A percentile compares a stretch with the other conserved stretches of the same genome.
Conservation (phyloP, 2,113 vertebrate genomes). For the Phrynocephalus versicolor region DNA sequence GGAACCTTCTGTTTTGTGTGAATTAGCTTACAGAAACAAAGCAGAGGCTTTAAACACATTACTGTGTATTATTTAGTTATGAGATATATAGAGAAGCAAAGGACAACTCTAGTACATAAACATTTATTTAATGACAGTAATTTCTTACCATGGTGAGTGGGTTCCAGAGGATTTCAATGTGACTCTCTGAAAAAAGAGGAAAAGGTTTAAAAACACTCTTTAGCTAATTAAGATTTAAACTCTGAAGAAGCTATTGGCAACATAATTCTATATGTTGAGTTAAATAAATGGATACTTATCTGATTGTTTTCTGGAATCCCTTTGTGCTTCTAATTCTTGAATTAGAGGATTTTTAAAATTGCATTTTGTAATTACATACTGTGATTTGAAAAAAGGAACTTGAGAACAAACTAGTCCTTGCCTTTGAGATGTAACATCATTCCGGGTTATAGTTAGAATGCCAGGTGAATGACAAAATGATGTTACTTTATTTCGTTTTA, state of each 20-base stretch:
- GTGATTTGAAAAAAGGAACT: constrained; percentile 59
- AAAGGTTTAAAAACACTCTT: constrained; percentile 54
- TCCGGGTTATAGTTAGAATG: constrained; percentile 53
- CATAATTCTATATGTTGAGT: constrained; percentile 64
- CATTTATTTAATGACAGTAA: constrained; percentile 38
- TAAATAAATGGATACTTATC: constrained; percentile 76
- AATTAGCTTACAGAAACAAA: not conserved
- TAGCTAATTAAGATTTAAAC: constrained; percentile 39
- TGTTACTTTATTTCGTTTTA: constrained; percentile 51
- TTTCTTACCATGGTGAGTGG: constrained; percentile 63
- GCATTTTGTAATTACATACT: constrained; percentile 29
- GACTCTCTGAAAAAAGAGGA: constrained; percentile 62
- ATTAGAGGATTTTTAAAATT: constrained; percentile 52
- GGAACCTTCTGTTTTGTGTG: constrained; percentile 20
- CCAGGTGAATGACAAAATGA: constrained; percentile 54
- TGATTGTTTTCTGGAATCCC: constrained; percentile 72
- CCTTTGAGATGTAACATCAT: constrained; percentile 59
- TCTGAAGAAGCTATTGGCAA: constrained; percentile 51
- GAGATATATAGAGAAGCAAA: constrained; percentile 25
- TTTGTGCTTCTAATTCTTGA: constrained; percentile 72
- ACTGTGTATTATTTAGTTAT: no score
- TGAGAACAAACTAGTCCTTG: constrained; percentile 66
- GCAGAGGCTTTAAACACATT: not conserved
- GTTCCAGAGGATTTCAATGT: constrained; percentile 56
- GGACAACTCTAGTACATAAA: constrained; percentile 16